Conservation (phyloP, 2,797 vertebrate species). For the Karalla daura region DNA sequence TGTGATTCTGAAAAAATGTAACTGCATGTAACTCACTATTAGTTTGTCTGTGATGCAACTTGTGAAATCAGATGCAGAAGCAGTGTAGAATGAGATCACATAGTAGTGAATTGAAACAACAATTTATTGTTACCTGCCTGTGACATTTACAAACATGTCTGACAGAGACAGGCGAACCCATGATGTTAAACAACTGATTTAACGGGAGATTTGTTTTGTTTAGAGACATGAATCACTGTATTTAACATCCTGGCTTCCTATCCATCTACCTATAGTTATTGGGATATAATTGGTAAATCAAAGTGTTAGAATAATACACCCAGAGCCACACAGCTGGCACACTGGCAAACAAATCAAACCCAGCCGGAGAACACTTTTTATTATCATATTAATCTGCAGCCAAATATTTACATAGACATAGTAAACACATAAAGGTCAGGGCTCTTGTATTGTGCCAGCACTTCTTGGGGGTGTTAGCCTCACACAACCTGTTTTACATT, state of each 20-base stretch:
- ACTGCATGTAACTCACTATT: no score
- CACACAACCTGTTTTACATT: slow-evolving; percentile 4
- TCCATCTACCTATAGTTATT: not conserved
- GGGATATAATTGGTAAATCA: not conserved
- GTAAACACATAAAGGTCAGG: slow-evolving; percentile 4
- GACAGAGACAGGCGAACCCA: no score
- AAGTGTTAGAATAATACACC: not conserved
- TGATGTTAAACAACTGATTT: not conserved
- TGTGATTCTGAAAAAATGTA: no score
- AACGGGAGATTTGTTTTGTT: not conserved
- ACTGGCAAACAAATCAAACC: slow-evolving; percentile 1
- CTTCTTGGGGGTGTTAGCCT: slow-evolving; percentile 7
- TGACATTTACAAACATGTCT: no score
- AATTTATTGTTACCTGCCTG: no score
- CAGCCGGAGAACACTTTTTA: not conserved
- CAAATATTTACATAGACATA: slow-evolving; percentile 11
- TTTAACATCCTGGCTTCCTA: not conserved
- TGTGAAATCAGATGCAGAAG: no score
- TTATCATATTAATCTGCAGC: not conserved
- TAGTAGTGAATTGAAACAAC: no score
- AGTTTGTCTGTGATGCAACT: no score
- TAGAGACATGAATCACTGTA: not conserved
- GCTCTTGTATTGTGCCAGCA: not conserved
- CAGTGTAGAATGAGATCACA: no score
- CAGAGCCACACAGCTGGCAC: not conserved